Evolutionary conservation across 64 coral and sea anemone genomes (phyloP), one percentile per base, ranked within the genome.

Genomic region (Platygyra sinensis): DNA sequence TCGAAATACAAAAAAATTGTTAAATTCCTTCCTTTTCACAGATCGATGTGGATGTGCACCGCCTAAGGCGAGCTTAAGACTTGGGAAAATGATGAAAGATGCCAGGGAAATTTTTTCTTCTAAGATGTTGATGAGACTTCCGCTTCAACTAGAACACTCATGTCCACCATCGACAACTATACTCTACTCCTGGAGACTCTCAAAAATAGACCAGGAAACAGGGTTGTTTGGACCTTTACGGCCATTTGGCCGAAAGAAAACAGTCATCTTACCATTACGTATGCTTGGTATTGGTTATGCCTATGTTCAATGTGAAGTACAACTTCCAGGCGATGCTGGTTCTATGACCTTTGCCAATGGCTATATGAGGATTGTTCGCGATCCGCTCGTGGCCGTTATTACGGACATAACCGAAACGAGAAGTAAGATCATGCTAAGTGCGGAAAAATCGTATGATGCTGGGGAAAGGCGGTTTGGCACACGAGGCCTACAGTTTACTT

Each of bases 31-130:
- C 51, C 20, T 49, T 61, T 86, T 87, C 15, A 2, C 65, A 91
- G 89, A 85, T 63, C 13, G 59, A 74, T 91, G 89, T 64, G 36
- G 61, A 30, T 91, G 89, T 65, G 22, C 80, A 12, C 89, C 89
- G 22, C 79, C 72, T 19, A 85, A 27, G 24, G 80, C 60, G 15
- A 54, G 14, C 0, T 29, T 91, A 6, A 84, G 52, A n/a, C 81
- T 85, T 25, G 38, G 64, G 9, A 85, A 28, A 36, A 72, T 7
- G 13, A 49, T 67, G 30, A 50, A 27, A 29, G 51, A 36, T 24
- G 81, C 81, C 12, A 38, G 72, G 36, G n/a, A 28, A 29, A 15
- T 71, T 46, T 71, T 20, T 9, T 11, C 14, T 72, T 85, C 81
- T 13, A 67, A 85, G 24, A 52, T 12, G 4, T 49, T 69, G 6